Conservation (phyloP, 2,888 invertebrate species). For the Steromphala cineraria region DNA sequence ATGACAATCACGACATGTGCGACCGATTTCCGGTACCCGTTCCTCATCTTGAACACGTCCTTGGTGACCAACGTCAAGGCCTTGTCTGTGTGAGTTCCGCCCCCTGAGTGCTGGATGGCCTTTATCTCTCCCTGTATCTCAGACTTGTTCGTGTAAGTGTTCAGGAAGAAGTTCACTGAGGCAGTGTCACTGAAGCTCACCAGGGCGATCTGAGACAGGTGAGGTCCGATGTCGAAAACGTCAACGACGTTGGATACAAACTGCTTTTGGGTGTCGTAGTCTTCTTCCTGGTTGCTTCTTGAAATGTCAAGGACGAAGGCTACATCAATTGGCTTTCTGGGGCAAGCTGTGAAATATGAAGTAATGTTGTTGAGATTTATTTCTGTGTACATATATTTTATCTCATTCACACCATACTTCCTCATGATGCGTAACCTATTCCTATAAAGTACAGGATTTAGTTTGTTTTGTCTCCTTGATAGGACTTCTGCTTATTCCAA, state of each 20-base stretch:
- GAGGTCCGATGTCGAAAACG: constrained; percentile 48
- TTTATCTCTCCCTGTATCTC: constrained; percentile 26
- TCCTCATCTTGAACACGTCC: constrained; percentile 31
- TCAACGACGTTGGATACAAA: constrained; percentile 54
- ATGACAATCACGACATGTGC: constrained; percentile 48
- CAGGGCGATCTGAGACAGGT: constrained; percentile 53
- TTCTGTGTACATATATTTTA: too few species aligned
- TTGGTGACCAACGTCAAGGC: constrained; percentile 40
- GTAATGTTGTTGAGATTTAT: background rate
- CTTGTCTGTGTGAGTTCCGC: constrained; percentile 46
- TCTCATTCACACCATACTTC: too few species aligned
- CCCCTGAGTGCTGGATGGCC: constrained; percentile 34
- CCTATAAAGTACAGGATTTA: too few species aligned
- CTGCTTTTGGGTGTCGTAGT: constrained; percentile 52
- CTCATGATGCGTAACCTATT: too few species aligned
- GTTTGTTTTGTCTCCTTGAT: too few species aligned
- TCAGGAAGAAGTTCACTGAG: constrained; percentile 44
- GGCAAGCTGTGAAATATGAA: constrained; percentile 41
- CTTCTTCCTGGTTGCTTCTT: constrained; percentile 49
- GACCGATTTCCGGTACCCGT: constrained; percentile 31
- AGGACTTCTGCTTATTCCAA: too few species aligned
- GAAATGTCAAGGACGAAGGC: constrained; percentile 53
- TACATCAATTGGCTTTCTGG: constrained; percentile 51
- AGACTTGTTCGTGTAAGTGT: constrained; percentile 31
- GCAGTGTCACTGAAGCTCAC: constrained; percentile 49